Conservation (phyloP, 2,797 vertebrate genomes). For the Limosa lapponica region DNA sequence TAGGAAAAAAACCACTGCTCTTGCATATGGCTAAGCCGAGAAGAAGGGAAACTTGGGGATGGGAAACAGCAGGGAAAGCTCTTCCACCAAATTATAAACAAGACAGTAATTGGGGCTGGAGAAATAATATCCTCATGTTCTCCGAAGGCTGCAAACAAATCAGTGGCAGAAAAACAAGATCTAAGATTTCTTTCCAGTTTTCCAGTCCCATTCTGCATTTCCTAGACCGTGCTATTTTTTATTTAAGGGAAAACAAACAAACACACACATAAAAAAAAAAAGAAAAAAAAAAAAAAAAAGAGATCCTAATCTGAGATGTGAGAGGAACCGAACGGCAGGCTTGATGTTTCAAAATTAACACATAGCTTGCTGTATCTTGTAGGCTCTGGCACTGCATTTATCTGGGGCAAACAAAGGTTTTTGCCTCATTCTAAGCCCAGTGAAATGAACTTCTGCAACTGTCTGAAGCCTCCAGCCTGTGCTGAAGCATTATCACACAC, state of each 20-base stretch:
- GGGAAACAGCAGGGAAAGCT: constrained; percentile 2
- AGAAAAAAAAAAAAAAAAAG: neutral
- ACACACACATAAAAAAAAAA: neutral
- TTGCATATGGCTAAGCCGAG: neutral
- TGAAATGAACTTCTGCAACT: neutral
- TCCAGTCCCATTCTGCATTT: neutral
- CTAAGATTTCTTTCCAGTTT: neutral
- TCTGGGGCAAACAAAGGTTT: neutral
- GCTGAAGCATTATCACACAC: rapidly evolving
- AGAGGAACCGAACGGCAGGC: neutral
- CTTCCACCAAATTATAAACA: neutral
- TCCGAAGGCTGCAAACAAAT: neutral
- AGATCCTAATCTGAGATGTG: neutral
- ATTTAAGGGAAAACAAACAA: neutral
- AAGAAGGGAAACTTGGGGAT: neutral
- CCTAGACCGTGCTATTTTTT: neutral
- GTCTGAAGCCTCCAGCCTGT: neutral
- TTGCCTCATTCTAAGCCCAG: neutral
- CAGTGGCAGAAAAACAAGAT: neutral
- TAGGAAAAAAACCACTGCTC: neutral
- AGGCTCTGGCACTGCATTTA: neutral
- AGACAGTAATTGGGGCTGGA: neutral
- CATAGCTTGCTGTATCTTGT: neutral
- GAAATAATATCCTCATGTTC: neutral
- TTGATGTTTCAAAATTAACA: neutral